A percentile compares a stretch with the other conserved stretches of the same genome.
phyloP scores from a whole-genome alignment of 2,888 invertebrate species.

The Linhomoeus sp. region DNA sequence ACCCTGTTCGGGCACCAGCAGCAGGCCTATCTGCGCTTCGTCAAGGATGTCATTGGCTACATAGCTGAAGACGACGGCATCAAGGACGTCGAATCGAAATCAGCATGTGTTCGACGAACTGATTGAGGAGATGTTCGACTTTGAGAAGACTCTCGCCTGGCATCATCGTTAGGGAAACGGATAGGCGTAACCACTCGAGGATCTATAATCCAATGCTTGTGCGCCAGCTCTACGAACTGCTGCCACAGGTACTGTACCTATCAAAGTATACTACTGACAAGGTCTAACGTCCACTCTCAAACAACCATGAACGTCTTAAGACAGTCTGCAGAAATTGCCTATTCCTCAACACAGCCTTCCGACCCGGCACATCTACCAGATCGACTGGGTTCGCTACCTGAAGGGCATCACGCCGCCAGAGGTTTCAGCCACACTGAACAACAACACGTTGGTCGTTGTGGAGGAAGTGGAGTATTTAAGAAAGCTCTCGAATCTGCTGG shows the following conservation, averaged over 20 bases:
- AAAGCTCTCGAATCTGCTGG: constrained; percentile 21
- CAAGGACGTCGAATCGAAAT: too few relatives aligned
- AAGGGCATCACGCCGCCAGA: constrained; percentile 19
- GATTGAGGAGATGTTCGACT: constrained; percentile 3
- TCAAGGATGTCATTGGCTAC: background rate
- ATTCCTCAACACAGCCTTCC: too few relatives aligned
- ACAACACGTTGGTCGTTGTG: constrained; percentile 28
- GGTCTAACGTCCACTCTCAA: constrained; percentile 1
- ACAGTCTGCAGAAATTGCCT: too few relatives aligned
- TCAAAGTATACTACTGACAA: constrained; percentile 8
- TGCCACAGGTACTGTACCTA: constrained; percentile 15
- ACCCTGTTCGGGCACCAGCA: constrained; percentile 31
- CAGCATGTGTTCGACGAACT: too few relatives aligned
- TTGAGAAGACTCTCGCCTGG: constrained; percentile 7
- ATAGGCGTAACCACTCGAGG: constrained; percentile 18
- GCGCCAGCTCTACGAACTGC: constrained; percentile 12
- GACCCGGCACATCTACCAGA: too few relatives aligned
- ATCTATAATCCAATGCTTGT: constrained; percentile 18
- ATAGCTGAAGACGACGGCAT: constrained; percentile 1
- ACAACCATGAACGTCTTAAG: too few relatives aligned
- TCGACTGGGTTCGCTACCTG: constrained; percentile 24
- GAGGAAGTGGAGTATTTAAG: constrained; percentile 25
- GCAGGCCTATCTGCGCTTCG: background rate
- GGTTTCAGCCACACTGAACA: constrained; percentile 18
- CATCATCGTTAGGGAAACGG: constrained; percentile 20